Conservation (phyloP, 1,140 invertebrate species). For the Drosophila mojavensis region DNA sequence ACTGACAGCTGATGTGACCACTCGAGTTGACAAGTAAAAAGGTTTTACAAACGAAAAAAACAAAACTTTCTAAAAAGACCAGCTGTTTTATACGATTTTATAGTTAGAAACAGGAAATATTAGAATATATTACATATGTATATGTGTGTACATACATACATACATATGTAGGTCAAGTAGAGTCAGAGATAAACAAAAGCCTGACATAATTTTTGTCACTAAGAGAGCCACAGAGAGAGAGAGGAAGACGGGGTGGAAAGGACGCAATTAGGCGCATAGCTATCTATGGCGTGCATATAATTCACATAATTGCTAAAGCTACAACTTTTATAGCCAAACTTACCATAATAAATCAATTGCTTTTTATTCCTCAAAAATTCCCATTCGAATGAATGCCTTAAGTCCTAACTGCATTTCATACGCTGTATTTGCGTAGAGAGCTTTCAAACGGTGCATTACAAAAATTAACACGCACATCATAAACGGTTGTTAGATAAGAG, state of each 20-base stretch:
- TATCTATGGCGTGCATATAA: too few species aligned
- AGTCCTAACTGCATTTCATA: not conserved
- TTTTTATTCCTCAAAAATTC: not conserved
- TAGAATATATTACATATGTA: conserved; percentile 1
- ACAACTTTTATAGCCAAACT: not conserved
- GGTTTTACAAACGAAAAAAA: not conserved
- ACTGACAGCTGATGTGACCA: conserved; percentile 38
- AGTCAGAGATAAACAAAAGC: not conserved
- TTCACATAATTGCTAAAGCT: too few species aligned
- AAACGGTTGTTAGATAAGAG: conserved; percentile 5
- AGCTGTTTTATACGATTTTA: not conserved
- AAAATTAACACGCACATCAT: conserved; percentile 13
- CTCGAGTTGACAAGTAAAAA: conserved; percentile 17
- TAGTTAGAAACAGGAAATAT: conserved; percentile 31
- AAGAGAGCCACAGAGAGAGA: too few species aligned
- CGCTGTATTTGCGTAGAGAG: not conserved
- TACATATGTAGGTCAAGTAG: not conserved
- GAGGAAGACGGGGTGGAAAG: too few species aligned
- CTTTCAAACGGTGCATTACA: conserved; percentile 15
- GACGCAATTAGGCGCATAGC: too few species aligned
- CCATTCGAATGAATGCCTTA: conserved; percentile 1
- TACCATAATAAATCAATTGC: not conserved
- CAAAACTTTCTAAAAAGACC: conserved; percentile 42
- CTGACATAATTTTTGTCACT: not conserved
- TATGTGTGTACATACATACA: not conserved